Percentiles rank a stretch among this genome's conserved stretches.
Conservation (phyloP, 2,797 vertebrate genomes). For the Leptatherina wallacei region DNA sequence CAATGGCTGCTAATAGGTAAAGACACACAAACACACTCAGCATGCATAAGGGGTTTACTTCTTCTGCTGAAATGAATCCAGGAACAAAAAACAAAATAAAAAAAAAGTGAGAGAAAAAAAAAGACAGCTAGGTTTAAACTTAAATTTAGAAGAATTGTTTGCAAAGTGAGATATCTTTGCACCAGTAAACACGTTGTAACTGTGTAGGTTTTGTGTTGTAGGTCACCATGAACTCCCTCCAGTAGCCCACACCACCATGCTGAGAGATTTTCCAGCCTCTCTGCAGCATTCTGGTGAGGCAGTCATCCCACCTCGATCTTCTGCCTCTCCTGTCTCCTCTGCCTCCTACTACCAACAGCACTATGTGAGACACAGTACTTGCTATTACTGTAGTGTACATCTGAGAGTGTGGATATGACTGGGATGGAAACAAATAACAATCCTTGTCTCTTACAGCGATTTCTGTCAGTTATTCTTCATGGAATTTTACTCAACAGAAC, state of each 20-base stretch:
- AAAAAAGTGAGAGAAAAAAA: neutral
- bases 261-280: slow-evolving; percentile 88
- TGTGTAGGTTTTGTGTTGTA: slow-evolving; percentile 59
- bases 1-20: slow-evolving; percentile 97
- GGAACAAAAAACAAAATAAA: neutral
- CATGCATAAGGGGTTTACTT: neutral
- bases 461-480: neutral
- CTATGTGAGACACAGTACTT: slow-evolving; percentile 79
- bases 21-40: slow-evolving; percentile 18
- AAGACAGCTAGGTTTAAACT: neutral
- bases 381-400: slow-evolving; percentile 2
- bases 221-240: slow-evolving; percentile 95
- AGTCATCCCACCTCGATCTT: slow-evolving; percentile 77
- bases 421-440: neutral
- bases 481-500: neutral
- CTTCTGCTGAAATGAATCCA: neutral
- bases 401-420: neutral
- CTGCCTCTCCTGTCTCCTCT: slow-evolving; percentile 53
- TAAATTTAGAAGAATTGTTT: neutral
- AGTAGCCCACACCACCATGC: slow-evolving; percentile 94
- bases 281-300: slow-evolving; percentile 82
- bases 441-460: neutral
- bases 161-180: neutral
- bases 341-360: slow-evolving; percentile 68
- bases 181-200: too few relatives aligned